A percentile compares a stretch with the other conserved stretches of the same genome.
Conservation (phyloP, 2,113 vertebrate genomes). For the Serilophus lunatus region DNA sequence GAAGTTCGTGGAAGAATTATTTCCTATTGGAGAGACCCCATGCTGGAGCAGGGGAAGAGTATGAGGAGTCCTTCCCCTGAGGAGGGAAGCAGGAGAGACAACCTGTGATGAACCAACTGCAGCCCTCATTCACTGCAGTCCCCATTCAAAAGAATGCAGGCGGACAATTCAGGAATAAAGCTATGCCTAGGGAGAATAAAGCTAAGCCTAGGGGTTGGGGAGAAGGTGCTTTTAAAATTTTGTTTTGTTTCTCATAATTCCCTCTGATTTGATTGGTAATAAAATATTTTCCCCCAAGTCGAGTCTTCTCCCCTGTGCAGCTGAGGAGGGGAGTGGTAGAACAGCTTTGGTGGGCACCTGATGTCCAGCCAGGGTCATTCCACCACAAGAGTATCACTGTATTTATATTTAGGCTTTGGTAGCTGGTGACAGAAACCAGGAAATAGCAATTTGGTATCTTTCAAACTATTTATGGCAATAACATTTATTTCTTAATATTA, state of each 20-base stretch:
- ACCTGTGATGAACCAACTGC: background rate
- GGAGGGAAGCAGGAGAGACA: background rate
- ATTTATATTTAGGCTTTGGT: background rate
- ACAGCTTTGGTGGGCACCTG: background rate
- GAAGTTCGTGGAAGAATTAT: background rate
- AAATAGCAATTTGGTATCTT: background rate
- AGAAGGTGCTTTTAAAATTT: background rate
- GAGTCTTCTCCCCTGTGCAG: background rate
- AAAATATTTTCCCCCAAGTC: too few species aligned
- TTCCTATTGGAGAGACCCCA: background rate
- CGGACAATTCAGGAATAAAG: background rate
- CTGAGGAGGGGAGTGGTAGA: background rate
- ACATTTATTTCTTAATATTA: background rate
- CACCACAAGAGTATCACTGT: background rate
- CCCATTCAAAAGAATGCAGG: background rate
- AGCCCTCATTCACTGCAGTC: too few species aligned
- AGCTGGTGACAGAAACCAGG: background rate
- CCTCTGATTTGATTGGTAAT: background rate
- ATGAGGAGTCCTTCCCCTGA: background rate
- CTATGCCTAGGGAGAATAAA: rapidly evolving
- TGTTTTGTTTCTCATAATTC: background rate
- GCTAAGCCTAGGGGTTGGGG: too few species aligned
- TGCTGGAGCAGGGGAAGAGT: background rate
- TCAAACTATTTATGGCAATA: background rate
- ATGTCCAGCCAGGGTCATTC: background rate